Evolutionary conservation across 2,113 vertebrate species (phyloP).

Genomic region (Sinocyclocheilus anshuiensis): DNA sequence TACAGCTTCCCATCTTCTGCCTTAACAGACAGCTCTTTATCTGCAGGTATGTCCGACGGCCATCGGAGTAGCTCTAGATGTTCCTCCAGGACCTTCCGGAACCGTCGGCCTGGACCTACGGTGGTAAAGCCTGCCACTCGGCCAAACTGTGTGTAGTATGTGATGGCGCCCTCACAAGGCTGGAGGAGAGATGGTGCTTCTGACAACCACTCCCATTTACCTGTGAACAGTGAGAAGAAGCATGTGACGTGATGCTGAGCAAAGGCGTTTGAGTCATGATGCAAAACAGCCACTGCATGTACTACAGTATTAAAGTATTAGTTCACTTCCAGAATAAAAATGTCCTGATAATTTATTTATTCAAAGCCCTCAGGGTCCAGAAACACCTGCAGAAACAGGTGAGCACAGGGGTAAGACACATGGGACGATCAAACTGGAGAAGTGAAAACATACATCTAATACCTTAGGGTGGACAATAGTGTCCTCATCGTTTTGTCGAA

Average conservation of each 20-base stretch:
- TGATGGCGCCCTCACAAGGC: constrained; percentile 76
- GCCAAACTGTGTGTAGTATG: constrained; percentile 80
- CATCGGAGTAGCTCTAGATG: constrained; percentile 82
- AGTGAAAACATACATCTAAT: background rate
- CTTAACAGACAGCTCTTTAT: constrained; percentile 72
- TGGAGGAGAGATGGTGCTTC: constrained; percentile 77
- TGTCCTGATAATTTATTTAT: too few relatives aligned
- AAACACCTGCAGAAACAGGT: constrained; percentile 78
- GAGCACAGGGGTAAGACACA: background rate
- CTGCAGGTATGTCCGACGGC: constrained; percentile 68
- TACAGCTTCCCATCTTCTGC: constrained; percentile 76
- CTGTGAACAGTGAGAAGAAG: constrained; percentile 64
- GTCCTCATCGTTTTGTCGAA: constrained; percentile 78
- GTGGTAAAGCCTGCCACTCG: constrained; percentile 75
- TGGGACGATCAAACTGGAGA: background rate
- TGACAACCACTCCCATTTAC: constrained; percentile 87
- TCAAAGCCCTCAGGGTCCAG: constrained; percentile 57
- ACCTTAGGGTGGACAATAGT: constrained; percentile 86
- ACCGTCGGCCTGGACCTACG: constrained; percentile 69
- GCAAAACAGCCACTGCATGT: background rate
- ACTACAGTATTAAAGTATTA: background rate
- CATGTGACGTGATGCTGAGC: background rate
- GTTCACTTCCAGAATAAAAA: too few relatives aligned
- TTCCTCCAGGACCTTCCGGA: constrained; percentile 71
- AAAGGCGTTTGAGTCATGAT: background rate